A percentile compares a stretch with the other conserved stretches of the same genome.
These are phyloP conservation scores for Phymatocera aterrima DNA, from an alignment of 2,888 invertebrate genomes.

Conservation along the genomic window DNA sequence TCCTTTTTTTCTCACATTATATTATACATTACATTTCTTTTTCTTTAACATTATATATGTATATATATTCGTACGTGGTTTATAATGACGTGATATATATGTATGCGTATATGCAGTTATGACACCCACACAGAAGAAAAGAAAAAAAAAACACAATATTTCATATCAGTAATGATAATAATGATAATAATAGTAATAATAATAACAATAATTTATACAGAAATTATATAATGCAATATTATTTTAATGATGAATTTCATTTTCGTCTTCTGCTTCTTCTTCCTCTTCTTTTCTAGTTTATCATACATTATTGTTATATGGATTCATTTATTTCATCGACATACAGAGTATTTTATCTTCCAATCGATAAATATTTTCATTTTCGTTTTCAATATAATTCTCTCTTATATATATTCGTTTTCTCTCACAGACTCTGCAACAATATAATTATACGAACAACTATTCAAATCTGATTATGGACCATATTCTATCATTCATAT, in stretches of 20 bases:
- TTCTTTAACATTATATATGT: background rate
- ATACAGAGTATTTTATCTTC: background rate
- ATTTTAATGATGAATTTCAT: slow-evolving; percentile 23
- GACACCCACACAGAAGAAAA: slow-evolving; percentile 9
- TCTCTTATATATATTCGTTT: slow-evolving; percentile 1
- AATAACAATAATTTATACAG: slow-evolving; percentile 16
- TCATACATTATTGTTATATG: slow-evolving; percentile 18
- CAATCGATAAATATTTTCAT: background rate
- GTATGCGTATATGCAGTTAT: slow-evolving; percentile 17
- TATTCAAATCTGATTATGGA: too few species aligned
- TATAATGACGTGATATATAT: slow-evolving; percentile 15
- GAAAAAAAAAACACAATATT: slow-evolving; percentile 7
- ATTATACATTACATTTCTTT: too few species aligned
- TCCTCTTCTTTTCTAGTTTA: slow-evolving; percentile 2
- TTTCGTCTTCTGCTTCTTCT: slow-evolving; percentile 5
- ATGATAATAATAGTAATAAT: slow-evolving; percentile 49
- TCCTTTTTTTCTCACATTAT: background rate
- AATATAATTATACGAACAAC: background rate
- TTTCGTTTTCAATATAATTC: slow-evolving; percentile 28
- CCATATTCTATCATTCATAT: too few species aligned
- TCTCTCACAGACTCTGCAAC: slow-evolving; percentile 25
- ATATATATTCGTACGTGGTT: background rate
- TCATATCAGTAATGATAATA: slow-evolving; percentile 50
- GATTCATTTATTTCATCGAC: background rate
- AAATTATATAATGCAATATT: slow-evolving; percentile 22